A percentile compares a stretch with the other conserved stretches of the same genome.
Evolutionary conservation across 2,113 vertebrate species (phyloP).

Genomic region (Litocranius walleri): DNA sequence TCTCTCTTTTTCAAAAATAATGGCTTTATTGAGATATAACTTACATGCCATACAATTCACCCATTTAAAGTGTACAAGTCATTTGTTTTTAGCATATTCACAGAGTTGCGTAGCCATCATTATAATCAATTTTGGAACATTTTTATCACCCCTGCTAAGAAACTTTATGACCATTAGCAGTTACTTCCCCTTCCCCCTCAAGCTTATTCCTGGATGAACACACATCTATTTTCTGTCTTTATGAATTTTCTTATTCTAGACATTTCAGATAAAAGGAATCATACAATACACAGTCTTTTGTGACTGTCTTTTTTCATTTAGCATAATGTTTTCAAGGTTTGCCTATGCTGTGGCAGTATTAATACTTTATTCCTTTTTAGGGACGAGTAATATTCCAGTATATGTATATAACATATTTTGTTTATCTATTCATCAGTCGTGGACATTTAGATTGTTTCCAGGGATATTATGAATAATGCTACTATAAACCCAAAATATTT

Average conservation of each 20-base stretch:
- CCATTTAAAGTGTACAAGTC: not conserved
- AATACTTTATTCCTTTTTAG: not conserved
- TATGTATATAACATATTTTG: not conserved
- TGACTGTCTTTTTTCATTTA: not conserved
- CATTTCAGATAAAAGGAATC: not conserved
- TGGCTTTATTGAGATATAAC: not conserved
- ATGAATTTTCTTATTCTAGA: not conserved
- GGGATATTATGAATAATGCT: not conserved
- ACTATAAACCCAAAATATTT: not conserved
- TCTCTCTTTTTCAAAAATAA: not conserved
- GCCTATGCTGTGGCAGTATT: not conserved
- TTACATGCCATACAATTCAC: not conserved
- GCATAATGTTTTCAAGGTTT: not conserved
- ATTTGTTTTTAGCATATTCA: not conserved
- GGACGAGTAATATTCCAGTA: not conserved
- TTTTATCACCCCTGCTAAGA: not conserved
- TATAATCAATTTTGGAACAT: not conserved
- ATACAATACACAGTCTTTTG: not conserved
- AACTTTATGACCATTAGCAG: not conserved
- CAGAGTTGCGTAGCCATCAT: not conserved
- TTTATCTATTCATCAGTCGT: not conserved
- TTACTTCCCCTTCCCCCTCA: not conserved
- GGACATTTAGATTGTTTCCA: not conserved
- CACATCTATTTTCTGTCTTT: not conserved
- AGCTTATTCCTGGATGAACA: not conserved